These are phyloP conservation scores for Pseudomyrmex flavicornis DNA, from an alignment of 1,140 invertebrate species.

Conservation along the genomic window DNA sequence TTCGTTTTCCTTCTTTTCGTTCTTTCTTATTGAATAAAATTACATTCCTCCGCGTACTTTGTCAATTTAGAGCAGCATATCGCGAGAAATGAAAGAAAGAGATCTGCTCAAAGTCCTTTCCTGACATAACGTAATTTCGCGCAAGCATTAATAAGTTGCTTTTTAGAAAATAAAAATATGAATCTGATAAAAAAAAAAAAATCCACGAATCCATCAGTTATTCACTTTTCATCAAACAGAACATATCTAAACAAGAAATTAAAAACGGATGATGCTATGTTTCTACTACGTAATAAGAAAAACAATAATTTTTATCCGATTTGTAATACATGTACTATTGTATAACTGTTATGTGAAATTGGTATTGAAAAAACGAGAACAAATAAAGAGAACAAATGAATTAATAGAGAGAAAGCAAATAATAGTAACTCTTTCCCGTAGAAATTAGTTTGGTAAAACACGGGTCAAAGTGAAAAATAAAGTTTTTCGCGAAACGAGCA, in stretches of 20 bases:
- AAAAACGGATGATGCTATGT: no score
- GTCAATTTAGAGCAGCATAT: slow-evolving; percentile 33
- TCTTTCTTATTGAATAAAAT: slow-evolving; percentile 40
- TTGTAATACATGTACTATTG: no score
- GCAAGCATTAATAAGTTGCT: slow-evolving; percentile 20
- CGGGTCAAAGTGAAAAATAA: no score
- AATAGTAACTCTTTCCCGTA: no score
- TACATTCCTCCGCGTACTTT: slow-evolving; percentile 23
- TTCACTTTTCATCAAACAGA: not conserved
- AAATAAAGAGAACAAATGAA: no score
- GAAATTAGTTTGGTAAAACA: no score
- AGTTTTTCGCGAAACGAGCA: no score
- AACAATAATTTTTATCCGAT: no score
- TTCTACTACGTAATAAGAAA: no score
- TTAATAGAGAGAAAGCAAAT: no score
- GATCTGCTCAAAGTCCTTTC: slow-evolving; percentile 1
- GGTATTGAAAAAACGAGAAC: no score
- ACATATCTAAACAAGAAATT: not conserved
- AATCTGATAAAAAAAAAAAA: slow-evolving; percentile 19
- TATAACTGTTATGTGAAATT: no score
- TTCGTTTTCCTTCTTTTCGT: slow-evolving; percentile 39
- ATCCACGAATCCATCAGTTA: not conserved
- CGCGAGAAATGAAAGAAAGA: slow-evolving; percentile 6
- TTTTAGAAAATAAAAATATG: not conserved
- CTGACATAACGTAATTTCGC: slow-evolving; percentile 19